Evolutionary conservation across 2,797 vertebrate species (phyloP), one percentile per base, ranked within the genome.

Genomic region (Sternarchorhynchus goeldii): DNA sequence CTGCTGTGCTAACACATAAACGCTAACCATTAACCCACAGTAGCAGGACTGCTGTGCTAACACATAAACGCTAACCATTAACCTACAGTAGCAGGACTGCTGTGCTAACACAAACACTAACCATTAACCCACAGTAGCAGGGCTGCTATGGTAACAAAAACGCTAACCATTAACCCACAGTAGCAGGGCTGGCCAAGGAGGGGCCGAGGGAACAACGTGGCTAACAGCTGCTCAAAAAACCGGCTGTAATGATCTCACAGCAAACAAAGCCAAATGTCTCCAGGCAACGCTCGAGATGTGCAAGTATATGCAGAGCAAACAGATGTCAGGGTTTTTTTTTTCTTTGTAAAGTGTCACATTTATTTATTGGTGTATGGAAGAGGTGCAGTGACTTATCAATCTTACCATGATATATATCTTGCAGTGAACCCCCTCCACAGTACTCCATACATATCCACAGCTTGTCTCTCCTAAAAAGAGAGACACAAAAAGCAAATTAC

Each of bases 391-490:
- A 12, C 17, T 25, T 39, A 18, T 74, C 55, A 31, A 70, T 53
- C 93, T 31, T 92, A 96, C 95, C 95, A 68, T 95, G 94, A 89
- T 96, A 95, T 81, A 96, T 95, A 87, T 96, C 95, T 83, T 96
- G 95, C 79, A 96, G 88, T 80, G 95, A 96, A 36, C 95, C 95
- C 84, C 95, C 95, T 82, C 95, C 95, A 89, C 95, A 96, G 85
- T 95, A 95, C 77, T 96, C 95, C 95, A 96, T 95, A 88, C 93
- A 95, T 85, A 96, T 96, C 95, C 95, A 96, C 58, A 96, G 91
- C 83, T 95, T 96, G 91, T 96, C 95, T 87, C 95, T 90, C 86
- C 95, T 96, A 84, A 74, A 90, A 89, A 86, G 36, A 55, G 67
- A 83, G 80, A 63, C 69, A 82, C 66, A 75, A 57, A 67, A 25